Evolutionary conservation across 2,797 vertebrate genomes (phyloP).

Genomic region (Pipistrellus pipistrellus): DNA sequence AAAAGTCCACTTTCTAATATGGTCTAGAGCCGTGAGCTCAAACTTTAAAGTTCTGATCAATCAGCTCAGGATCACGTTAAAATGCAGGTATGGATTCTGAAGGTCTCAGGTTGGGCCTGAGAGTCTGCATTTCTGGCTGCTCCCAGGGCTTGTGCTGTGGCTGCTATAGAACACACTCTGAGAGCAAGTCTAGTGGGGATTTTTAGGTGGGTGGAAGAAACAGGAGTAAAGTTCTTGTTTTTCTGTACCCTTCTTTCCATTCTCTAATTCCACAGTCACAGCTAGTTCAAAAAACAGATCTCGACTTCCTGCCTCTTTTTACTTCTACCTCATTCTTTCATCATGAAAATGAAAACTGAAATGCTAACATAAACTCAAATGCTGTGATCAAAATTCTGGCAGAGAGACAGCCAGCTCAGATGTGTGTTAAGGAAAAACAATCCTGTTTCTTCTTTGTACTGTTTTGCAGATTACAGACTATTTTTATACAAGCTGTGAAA

Average conservation of each 20-base stretch:
- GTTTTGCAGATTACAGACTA: background rate
- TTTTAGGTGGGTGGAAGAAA: background rate
- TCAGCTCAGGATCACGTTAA: background rate
- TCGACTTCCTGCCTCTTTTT: background rate
- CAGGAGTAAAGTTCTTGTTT: background rate
- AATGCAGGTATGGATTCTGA: background rate
- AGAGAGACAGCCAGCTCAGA: background rate
- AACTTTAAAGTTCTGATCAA: background rate
- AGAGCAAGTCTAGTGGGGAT: background rate
- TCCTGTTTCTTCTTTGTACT: background rate
- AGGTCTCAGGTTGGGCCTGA: background rate
- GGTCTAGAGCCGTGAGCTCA: background rate
- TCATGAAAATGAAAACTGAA: background rate
- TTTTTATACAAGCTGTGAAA: conserved; percentile 31
- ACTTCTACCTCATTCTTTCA: background rate
- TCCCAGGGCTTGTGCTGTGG: background rate
- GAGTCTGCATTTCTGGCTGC: background rate
- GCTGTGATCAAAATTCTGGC: background rate
- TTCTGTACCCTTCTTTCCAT: background rate
- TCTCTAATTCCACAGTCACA: background rate
- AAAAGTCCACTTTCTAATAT: background rate
- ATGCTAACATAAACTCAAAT: background rate
- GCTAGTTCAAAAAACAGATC: background rate
- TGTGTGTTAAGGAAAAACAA: background rate
- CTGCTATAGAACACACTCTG: background rate